Percentiles rank a stretch among this genome's conserved stretches.
phyloP scores from a whole-genome alignment of 2,888 invertebrate genomes.

The Brachypalpus laphriformis region DNA sequence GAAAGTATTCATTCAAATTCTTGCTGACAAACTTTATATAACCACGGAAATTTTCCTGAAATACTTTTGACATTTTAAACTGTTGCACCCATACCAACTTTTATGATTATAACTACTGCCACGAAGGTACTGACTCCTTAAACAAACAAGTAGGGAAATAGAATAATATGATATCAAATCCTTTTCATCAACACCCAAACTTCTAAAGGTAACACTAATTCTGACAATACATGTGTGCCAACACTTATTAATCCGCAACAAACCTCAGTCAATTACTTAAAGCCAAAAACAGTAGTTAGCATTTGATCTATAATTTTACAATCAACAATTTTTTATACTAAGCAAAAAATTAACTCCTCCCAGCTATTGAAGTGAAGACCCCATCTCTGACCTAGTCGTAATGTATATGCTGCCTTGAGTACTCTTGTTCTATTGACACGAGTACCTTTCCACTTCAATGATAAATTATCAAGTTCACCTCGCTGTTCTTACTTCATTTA shows the following conservation, averaged over 20 bases:
- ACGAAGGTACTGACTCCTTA: no score
- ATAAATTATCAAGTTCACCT: conserved; percentile 42
- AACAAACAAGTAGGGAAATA: no score
- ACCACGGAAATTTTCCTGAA: no score
- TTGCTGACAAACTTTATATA: no score
- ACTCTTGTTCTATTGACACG: conserved; percentile 18
- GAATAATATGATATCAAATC: no score
- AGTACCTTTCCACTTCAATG: conserved; percentile 18
- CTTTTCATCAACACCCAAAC: no score
- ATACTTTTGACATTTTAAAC: no score
- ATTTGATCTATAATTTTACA: not conserved
- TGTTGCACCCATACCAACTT: no score
- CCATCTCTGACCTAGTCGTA: not conserved
- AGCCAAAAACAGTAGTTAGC: not conserved
- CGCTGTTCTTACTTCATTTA: conserved; percentile 7
- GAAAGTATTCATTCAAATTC: no score
- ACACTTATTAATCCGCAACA: not conserved
- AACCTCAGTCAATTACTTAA: not conserved
- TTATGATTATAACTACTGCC: no score
- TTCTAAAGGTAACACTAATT: not conserved
- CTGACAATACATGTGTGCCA: not conserved
- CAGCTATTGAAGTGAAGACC: not conserved
- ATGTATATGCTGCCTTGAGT: no score
- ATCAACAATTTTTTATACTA: not conserved
- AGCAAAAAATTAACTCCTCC: not conserved